Base-by-base conservation (phyloP, 2,888 invertebrate genomes). In the Amiota mariae region DNA sequence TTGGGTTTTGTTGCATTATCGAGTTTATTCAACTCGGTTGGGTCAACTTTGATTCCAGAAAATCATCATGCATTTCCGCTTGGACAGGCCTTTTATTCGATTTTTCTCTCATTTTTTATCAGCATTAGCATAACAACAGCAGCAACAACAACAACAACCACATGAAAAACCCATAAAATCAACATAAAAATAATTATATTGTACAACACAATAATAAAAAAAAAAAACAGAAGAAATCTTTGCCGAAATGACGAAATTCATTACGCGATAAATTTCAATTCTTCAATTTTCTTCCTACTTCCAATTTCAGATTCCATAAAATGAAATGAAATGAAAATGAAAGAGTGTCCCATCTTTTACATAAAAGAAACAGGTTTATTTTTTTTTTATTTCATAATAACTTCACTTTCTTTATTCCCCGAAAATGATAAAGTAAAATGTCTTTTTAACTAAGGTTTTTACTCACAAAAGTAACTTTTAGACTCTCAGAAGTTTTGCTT, bases 91-190 rank as follows among this genome's bases (percentile, higher is more conserved):
- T 66, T 66, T 66, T 66, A 66, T 66, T 54, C n/a, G 13, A 54
- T 36, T 36, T 36, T 36, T 2, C 36, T 36, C 36, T 54, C 54
- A n/a, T 9, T 9, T 15, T n/a, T 54, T 54, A 54, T 15, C 54
- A 54, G 48, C 66, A 74, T 61, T 56, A 70, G 46, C 72, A 77
- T 73, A 71, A 51, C 70, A 74, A 70, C 70, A 67, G 70, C 72
- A 72, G 64, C 75, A 77, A 73, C 72, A 64, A 66, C 47, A 59
- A 18, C 47, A 71, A 47, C 47, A 56, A 15, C 57, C 61, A 24
- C 67, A 36, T 36, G 8, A 36, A 6, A 36, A 36, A 24, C 24
- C 24, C 24, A 24, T 24, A 3, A 36, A 36, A 36, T 36, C 36
- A 36, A 4, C 36, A 36, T 36, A 36, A 36, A 36, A 36, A 36